These are phyloP conservation scores for Xanthorhoe designata DNA, from an alignment of 2,888 invertebrate genomes.

Conservation along the genomic window DNA sequence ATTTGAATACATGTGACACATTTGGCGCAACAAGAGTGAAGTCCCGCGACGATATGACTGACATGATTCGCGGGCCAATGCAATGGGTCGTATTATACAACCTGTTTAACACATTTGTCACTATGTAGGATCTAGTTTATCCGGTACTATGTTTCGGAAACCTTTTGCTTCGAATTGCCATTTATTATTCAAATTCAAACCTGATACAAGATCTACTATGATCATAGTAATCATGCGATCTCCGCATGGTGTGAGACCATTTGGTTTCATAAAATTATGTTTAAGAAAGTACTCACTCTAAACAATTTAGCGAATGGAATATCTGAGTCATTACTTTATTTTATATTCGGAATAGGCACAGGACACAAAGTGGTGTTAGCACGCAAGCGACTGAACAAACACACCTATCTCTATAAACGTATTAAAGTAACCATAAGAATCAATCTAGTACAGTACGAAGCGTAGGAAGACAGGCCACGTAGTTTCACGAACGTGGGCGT, in stretches of 20 bases:
- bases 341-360: slow-evolving; percentile 10
- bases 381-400: slow-evolving; percentile 22
- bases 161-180: slow-evolving; percentile 11
- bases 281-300: background rate
- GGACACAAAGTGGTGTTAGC: slow-evolving; percentile 24
- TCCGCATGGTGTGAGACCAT: background rate
- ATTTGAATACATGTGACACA: slow-evolving; percentile 1
- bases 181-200: slow-evolving; percentile 15
- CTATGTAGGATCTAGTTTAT: background rate
- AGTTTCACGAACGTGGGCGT: slow-evolving; percentile 29
- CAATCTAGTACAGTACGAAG: slow-evolving; percentile 6
- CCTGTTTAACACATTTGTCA: slow-evolving; percentile 7
- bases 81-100: background rate
- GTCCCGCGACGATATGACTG: background rate
- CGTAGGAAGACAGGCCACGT: slow-evolving; percentile 30
- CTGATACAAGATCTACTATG: slow-evolving; percentile 7
- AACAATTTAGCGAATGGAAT: slow-evolving; percentile 31
- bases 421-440: background rate
- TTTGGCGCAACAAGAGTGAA: background rate
- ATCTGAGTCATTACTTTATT: slow-evolving; percentile 18
- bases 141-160: slow-evolving; percentile 12
- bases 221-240: slow-evolving; percentile 5
- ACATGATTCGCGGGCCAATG: background rate
- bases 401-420: slow-evolving; percentile 1
- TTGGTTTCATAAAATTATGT: background rate